Evolutionary conservation across 2,797 vertebrate genomes (phyloP).

Genomic region (Jordanella pulchra): DNA sequence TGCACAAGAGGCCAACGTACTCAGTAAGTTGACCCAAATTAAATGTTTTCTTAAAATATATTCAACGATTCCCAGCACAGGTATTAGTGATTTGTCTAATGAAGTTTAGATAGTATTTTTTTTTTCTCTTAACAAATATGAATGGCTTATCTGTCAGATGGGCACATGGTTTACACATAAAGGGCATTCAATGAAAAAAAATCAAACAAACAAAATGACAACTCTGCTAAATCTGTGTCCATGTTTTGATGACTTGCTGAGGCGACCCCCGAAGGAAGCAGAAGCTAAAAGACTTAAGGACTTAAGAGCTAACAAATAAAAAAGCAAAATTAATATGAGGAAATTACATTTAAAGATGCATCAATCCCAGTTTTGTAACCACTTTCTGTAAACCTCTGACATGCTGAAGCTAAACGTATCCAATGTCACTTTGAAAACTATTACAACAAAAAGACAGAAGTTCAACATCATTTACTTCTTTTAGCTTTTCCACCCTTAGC

Average conservation of each 20-base stretch:
- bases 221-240: too few species aligned
- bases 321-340: background rate
- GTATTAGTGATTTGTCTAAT: background rate
- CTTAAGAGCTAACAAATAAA: too few species aligned
- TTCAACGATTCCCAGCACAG: background rate
- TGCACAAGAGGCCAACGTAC: background rate
- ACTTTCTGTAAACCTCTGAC: background rate
- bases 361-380: background rate
- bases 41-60: background rate
- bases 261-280: too few species aligned
- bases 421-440: background rate
- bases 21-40: background rate
- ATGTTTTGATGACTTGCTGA: too few species aligned
- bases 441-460: background rate
- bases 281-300: too few species aligned
- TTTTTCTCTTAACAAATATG: background rate
- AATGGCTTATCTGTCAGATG: background rate
- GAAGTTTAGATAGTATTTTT: background rate
- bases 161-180: background rate
- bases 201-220: background rate
- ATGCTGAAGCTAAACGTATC: too few species aligned
- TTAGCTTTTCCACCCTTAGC: background rate
- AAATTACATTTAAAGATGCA: background rate
- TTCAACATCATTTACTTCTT: background rate
- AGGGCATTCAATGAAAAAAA: too few species aligned